phyloP scores from a whole-genome alignment of 1,140 invertebrate genomes.

The Streblospio benedicti region DNA sequence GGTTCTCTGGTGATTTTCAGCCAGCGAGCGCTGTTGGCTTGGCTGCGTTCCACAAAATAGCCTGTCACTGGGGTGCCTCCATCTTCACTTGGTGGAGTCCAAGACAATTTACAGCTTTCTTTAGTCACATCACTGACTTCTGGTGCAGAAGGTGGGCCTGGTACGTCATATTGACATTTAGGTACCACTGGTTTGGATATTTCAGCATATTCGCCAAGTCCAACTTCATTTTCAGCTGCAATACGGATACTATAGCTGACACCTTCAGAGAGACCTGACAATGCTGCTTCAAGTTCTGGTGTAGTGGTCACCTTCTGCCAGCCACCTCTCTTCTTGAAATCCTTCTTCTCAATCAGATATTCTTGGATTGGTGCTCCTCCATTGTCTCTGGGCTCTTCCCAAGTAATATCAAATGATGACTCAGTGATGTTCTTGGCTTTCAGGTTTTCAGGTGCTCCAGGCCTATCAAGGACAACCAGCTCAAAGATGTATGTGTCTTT shows the following conservation, averaged over 20 bases:
- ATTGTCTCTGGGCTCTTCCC: conserved; percentile 58
- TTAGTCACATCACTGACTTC: conserved; percentile 84
- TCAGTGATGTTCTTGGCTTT: conserved; percentile 10
- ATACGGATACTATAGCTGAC: conserved; percentile 93
- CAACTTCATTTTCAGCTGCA: conserved; percentile 93
- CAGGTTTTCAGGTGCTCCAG: conserved; percentile 15
- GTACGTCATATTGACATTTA: conserved; percentile 87
- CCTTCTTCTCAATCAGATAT: conserved; percentile 90
- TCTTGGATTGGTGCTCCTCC: conserved; percentile 91
- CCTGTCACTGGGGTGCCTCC: conserved; percentile 88
- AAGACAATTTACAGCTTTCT: conserved; percentile 76
- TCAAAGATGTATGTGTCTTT: conserved; percentile 86
- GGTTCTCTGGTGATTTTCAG: conserved; percentile 69
- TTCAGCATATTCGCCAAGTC: conserved; percentile 76
- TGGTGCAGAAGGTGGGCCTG: conserved; percentile 73
- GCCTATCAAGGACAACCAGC: conserved; percentile 79
- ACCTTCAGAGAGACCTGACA: conserved; percentile 68
- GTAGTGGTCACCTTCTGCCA: conserved; percentile 55
- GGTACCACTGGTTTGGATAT: conserved; percentile 74
- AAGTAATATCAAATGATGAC: conserved; percentile 3
- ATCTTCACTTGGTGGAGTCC: conserved; percentile 82
- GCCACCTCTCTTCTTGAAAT: conserved; percentile 72
- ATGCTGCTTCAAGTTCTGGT: conserved; percentile 42
- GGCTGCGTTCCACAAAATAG: conserved; percentile 89
- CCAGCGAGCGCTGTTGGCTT: conserved; percentile 60